A percentile compares a stretch with the other conserved stretches of the same genome.
phyloP scores from a whole-genome alignment of 2,113 vertebrate genomes.

The Calyptomena viridis region DNA sequence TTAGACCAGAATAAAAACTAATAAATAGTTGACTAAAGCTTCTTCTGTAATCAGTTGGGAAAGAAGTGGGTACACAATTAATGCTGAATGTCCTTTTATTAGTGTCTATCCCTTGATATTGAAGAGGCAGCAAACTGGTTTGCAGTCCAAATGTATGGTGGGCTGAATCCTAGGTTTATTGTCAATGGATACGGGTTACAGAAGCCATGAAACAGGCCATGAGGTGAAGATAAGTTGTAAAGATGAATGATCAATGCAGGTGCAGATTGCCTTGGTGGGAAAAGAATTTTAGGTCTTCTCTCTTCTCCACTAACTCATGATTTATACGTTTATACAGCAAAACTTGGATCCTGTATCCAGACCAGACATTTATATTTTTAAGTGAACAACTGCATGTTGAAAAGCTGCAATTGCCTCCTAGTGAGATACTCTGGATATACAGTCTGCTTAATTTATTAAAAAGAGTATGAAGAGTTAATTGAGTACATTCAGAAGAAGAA shows the following conservation, averaged over 20 bases:
- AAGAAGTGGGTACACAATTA: background rate
- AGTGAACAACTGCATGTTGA: background rate
- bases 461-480: background rate
- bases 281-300: background rate
- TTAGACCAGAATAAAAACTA: background rate
- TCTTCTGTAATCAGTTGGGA: background rate
- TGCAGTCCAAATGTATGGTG: background rate
- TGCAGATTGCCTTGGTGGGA: background rate
- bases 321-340: background rate
- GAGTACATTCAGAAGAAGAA: background rate
- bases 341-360: background rate
- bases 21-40: background rate
- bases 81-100: background rate
- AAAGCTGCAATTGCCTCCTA: background rate
- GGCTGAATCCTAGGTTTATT: background rate
- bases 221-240: background rate
- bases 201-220: background rate
- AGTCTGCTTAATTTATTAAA: background rate
- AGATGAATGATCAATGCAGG: background rate
- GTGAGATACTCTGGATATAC: background rate
- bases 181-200: background rate
- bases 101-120: background rate
- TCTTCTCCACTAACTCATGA: background rate
- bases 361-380: background rate
- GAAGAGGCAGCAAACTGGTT: background rate